These are phyloP conservation scores for Pteropus rufus DNA, from an alignment of 2,797 vertebrate genomes.

Conservation along the genomic window DNA sequence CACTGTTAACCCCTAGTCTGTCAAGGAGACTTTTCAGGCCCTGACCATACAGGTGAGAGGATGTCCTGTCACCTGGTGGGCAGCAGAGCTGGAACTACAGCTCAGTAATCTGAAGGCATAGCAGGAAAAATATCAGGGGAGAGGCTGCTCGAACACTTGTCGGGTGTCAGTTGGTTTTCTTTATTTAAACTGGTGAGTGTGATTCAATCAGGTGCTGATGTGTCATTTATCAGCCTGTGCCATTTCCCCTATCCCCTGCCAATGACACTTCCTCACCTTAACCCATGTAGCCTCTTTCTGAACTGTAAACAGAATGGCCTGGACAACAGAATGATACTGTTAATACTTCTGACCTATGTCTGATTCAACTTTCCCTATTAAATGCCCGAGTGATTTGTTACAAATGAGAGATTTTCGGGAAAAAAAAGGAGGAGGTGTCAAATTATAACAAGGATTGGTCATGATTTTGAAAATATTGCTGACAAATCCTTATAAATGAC, in stretches of 20 bases:
- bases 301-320: constrained; percentile 66
- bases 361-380: constrained; percentile 60
- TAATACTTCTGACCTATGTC: constrained; percentile 53
- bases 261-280: background rate
- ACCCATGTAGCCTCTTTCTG: constrained; percentile 56
- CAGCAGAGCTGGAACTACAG: background rate
- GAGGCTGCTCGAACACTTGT: background rate
- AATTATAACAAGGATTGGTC: background rate
- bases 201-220: constrained; percentile 27
- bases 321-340: constrained; percentile 51
- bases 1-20: constrained; percentile 25
- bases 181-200: constrained; percentile 10
- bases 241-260: background rate
- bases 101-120: background rate
- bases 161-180: background rate
- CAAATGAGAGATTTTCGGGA: constrained; percentile 42
- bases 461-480: constrained; percentile 47
- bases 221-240: constrained; percentile 20
- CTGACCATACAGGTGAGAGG: background rate
- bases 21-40: constrained; percentile 21
- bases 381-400: constrained; percentile 72
- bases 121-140: background rate
- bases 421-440: background rate
- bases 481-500: constrained; percentile 14
- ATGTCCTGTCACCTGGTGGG: background rate